A percentile compares a stretch with the other conserved stretches of the same genome.
Evolutionary conservation across 2,797 vertebrate species (phyloP).

Genomic region (Myiotriccus ornatus): DNA sequence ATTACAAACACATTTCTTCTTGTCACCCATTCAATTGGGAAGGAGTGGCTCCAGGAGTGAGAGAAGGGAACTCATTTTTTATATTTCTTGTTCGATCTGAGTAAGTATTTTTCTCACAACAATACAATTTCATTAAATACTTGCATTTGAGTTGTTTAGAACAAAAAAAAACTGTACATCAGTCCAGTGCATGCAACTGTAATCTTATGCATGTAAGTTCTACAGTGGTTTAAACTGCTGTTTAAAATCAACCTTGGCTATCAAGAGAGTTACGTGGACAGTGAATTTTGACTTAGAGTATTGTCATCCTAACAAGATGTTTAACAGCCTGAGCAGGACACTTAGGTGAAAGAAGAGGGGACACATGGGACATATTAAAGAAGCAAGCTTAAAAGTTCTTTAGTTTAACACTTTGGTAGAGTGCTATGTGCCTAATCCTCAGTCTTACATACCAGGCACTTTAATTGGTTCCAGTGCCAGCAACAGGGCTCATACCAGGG

Average conservation of each 20-base stretch:
- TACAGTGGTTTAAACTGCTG: too few relatives aligned
- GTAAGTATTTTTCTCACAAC: background rate
- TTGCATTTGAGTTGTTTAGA: background rate
- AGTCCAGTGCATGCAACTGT: background rate
- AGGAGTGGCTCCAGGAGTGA: background rate
- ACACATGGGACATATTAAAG: background rate
- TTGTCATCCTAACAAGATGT: too few relatives aligned
- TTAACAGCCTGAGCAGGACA: background rate
- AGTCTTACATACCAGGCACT: rapidly evolving
- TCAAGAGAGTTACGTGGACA: background rate
- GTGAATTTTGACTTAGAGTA: background rate
- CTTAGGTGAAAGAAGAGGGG: background rate
- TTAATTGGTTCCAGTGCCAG: background rate
- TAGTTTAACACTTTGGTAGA: background rate
- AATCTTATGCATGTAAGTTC: background rate
- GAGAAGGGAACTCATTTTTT: background rate
- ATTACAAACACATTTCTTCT: background rate
- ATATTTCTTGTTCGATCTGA: background rate
- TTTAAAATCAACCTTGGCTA: background rate
- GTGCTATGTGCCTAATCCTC: background rate
- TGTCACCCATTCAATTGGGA: background rate
- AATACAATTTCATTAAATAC: background rate
- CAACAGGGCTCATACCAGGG: background rate
- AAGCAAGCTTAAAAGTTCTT: background rate
- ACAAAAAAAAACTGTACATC: background rate